Percentiles rank a stretch among this genome's conserved stretches.
Evolutionary conservation across 1,140 invertebrate species (phyloP).

Genomic region (Papilio polyxenes): DNA sequence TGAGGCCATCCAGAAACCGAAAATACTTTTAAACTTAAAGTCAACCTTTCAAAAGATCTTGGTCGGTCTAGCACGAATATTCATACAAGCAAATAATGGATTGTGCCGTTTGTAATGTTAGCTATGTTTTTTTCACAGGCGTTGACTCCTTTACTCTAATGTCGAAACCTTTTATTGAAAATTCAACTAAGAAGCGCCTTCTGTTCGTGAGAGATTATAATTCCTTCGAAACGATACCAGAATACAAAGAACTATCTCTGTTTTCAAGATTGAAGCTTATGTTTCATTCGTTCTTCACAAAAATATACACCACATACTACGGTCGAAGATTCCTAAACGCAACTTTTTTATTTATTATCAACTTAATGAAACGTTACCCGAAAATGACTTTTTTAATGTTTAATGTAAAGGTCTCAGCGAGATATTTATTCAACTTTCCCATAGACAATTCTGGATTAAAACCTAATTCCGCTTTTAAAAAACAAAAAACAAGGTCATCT

Average conservation of each 20-base stretch:
- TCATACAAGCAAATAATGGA: neutral
- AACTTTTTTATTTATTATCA: slow-evolving; percentile 57
- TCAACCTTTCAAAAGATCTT: too few relatives aligned
- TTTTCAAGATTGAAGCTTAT: slow-evolving; percentile 56
- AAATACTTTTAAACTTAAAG: too few relatives aligned
- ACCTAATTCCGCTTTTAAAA: slow-evolving; percentile 48
- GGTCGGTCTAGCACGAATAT: too few relatives aligned
- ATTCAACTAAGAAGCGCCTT: slow-evolving; percentile 44
- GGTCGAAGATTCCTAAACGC: slow-evolving; percentile 66
- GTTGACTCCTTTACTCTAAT: slow-evolving; percentile 58
- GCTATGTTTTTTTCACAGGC: slow-evolving; percentile 51
- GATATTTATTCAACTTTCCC: slow-evolving; percentile 69
- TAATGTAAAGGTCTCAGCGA: slow-evolving; percentile 61
- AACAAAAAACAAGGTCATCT: neutral
- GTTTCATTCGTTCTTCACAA: slow-evolving; percentile 42
- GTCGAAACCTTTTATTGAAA: slow-evolving; percentile 53
- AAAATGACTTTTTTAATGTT: slow-evolving; percentile 71
- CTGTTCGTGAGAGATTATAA: slow-evolving; percentile 61
- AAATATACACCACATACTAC: slow-evolving; percentile 53
- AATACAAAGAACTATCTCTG: slow-evolving; percentile 54
- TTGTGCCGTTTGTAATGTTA: neutral
- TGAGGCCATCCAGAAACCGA: too few relatives aligned
- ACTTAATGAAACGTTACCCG: slow-evolving; percentile 72
- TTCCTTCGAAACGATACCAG: slow-evolving; percentile 50
- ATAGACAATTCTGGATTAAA: slow-evolving; percentile 57